Evolutionary conservation across 30 jellyfish, hydroid and myxozoan genomes (phyloP).

Genomic region (Clytia hemisphaerica): DNA sequence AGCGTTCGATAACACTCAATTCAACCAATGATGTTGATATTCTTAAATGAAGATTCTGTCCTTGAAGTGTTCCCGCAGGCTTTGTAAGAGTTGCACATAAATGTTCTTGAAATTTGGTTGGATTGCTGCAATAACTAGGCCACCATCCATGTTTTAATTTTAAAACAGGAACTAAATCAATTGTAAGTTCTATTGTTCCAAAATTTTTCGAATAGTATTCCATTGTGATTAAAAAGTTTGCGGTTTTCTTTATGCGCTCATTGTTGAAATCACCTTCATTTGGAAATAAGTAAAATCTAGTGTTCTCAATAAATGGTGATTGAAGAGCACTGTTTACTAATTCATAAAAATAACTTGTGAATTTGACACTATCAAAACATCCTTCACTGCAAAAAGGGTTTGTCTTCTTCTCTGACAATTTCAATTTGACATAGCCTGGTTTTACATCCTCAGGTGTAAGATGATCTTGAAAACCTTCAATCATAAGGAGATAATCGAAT

Average conservation of each 20-base stretch:
- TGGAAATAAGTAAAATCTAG: neutral
- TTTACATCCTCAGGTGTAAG: neutral
- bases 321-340: neutral
- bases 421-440: neutral
- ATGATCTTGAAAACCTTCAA: neutral
- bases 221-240: neutral
- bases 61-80: neutral
- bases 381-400: neutral
- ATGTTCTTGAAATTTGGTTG: neutral
- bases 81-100: neutral
- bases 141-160: neutral
- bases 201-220: neutral
- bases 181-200: neutral
- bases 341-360: neutral
- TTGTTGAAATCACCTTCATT: too few species aligned
- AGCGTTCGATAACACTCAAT: neutral
- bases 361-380: neutral
- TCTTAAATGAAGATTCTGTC: neutral
- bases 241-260: neutral
- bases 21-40: slow-evolving; percentile 1
- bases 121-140: neutral
- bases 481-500: neutral
- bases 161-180: neutral
- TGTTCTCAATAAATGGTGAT: neutral
- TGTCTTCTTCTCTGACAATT: neutral